Evolutionary conservation across 2,888 invertebrate species (phyloP), one percentile per base, ranked within the genome.

Genomic region (Tridacna crocea): DNA sequence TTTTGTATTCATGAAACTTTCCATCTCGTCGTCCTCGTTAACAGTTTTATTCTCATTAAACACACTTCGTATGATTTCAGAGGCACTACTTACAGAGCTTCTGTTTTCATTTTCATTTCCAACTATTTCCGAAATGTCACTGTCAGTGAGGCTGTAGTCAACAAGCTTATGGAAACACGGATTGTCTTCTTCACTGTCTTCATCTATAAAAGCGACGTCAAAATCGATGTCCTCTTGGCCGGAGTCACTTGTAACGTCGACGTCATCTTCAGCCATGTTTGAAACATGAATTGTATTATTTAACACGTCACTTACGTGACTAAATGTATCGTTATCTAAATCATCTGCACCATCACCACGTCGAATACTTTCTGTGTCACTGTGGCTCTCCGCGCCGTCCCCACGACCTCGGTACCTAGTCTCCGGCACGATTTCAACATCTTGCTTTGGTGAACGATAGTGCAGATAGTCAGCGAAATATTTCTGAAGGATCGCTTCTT

Each of bases 1-100:
- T 80, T 79, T 78, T 13, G 85, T 80, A 22, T 79, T 78, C 85
- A 85, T 85, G 47, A 85, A 85, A 77, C 85, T 83, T 68, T 81
- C 79, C 83, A 86, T 83, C 55, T 83, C 86, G 0, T 82, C 80
- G 60, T 86, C 86, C 72, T 86, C 83, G 22, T 72, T 72, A 2
- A 47, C 24, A 24, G 13, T 46, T 22, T 68, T 22, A 17, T 68
- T 19, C 17, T 76, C 74, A 22, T 75, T 61, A 74, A 84, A 84
- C 55, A 84, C 47, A 51, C 65, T 79, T 73, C 72, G 72, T 11
- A 84, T 81, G 47, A 81, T 77, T 51, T 81, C 84, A 36, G 84
- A 84, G 0, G 79, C 74, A 24, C 65, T 77, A 27, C 83, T 83
- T 2, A 80, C 75, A 47, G 80, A 72, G 63, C 72, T 73, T 10